Percentiles rank a stretch among this genome's conserved stretches.
Evolutionary conservation across 2,888 invertebrate genomes (phyloP).

Genomic region (Atherix ibis): DNA sequence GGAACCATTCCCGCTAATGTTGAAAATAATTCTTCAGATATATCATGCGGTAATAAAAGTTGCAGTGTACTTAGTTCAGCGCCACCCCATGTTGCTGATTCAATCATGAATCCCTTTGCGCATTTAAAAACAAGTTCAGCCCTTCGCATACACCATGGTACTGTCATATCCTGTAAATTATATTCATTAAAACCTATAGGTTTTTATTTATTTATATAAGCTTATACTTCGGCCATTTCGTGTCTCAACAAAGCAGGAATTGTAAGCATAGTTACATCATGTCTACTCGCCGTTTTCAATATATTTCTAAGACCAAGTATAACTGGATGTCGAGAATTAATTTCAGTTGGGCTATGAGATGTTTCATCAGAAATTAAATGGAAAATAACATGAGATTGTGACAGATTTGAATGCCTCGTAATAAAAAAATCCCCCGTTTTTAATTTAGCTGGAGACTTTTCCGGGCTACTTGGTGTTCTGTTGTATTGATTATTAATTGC

Average conservation of each 20-base stretch:
- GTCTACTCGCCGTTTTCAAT: slow-evolving; percentile 84
- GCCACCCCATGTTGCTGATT: slow-evolving; percentile 88
- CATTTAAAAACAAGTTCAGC: slow-evolving; percentile 98
- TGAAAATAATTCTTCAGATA: slow-evolving; percentile 68
- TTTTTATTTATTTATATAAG: too few relatives aligned
- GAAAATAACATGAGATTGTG: slow-evolving; percentile 88
- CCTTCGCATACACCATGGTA: slow-evolving; percentile 88
- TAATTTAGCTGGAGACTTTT: slow-evolving; percentile 35
- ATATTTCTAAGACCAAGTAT: slow-evolving; percentile 90
- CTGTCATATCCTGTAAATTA: slow-evolving; percentile 72
- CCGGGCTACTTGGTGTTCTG: slow-evolving; percentile 15
- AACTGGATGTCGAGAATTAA: slow-evolving; percentile 89
- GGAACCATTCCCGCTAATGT: slow-evolving; percentile 78
- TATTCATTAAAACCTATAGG: too few relatives aligned
- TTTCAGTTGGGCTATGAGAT: slow-evolving; percentile 52
- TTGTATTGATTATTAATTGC: slow-evolving; percentile 20
- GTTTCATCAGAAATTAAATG: slow-evolving; percentile 85
- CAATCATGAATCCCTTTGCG: slow-evolving; percentile 98
- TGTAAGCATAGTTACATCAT: slow-evolving; percentile 84
- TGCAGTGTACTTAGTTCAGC: slow-evolving; percentile 48
- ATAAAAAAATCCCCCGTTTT: slow-evolving; percentile 75
- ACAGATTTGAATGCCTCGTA: slow-evolving; percentile 82
- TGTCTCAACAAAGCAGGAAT: slow-evolving; percentile 85
- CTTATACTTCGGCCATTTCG: slow-evolving; percentile 75
- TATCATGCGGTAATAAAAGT: slow-evolving; percentile 59